Percentiles rank a stretch among this genome's conserved stretches.
These are phyloP conservation scores for Morpho deidamia DNA, from an alignment of 2,888 invertebrate species.

Conservation along the genomic window DNA sequence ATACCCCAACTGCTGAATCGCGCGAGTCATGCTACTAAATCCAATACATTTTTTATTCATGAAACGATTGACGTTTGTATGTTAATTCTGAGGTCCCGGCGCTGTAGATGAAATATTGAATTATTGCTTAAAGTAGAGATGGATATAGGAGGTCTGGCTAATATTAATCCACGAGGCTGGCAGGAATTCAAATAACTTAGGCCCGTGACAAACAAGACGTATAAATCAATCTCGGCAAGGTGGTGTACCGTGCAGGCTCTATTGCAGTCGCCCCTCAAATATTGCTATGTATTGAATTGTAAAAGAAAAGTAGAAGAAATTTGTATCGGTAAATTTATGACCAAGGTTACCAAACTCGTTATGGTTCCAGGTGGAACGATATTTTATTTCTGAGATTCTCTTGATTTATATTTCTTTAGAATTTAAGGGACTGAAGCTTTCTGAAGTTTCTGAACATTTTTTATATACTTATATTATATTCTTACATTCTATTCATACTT, in stretches of 20 bases:
- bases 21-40: slow-evolving; percentile 73
- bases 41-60: slow-evolving; percentile 79
- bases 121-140: slow-evolving; percentile 69
- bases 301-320: slow-evolving; percentile 54
- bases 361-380: slow-evolving; percentile 55
- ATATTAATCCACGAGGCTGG: slow-evolving; percentile 75
- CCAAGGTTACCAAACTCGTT: slow-evolving; percentile 71
- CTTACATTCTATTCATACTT: too few relatives aligned
- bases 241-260: slow-evolving; percentile 69
- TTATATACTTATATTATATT: too few relatives aligned
- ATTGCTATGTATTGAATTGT: slow-evolving; percentile 29
- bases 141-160: slow-evolving; percentile 70
- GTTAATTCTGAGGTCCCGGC: slow-evolving; percentile 73
- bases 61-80: slow-evolving; percentile 79
- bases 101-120: slow-evolving; percentile 76
- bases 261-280: slow-evolving; percentile 59
- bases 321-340: slow-evolving; percentile 73
- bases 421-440: slow-evolving; percentile 11
- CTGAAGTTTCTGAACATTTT: too few relatives aligned
- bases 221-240: slow-evolving; percentile 78
- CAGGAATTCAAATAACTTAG: slow-evolving; percentile 78
- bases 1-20: slow-evolving; percentile 34
- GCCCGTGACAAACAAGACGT: slow-evolving; percentile 77
- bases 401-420: slow-evolving; percentile 54
- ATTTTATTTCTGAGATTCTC: slow-evolving; percentile 57